Percentiles rank a stretch among this genome's conserved stretches.
Conservation (phyloP, 2,888 invertebrate genomes). For the Chrysolina oricalcia region DNA sequence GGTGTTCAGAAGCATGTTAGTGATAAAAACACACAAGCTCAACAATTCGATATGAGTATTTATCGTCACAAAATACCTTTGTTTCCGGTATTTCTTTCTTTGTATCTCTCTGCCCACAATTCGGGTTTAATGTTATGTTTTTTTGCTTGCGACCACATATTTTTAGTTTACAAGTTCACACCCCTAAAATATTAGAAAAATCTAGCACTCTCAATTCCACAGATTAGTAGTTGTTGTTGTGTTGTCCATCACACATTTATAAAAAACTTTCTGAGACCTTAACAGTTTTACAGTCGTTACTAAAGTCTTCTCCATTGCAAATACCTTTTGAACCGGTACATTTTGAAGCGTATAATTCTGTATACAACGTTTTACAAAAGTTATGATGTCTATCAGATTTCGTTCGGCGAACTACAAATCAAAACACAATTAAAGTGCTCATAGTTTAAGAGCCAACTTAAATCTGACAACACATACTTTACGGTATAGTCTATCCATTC, state of each 20-base stretch:
- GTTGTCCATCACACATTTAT: conserved; percentile 48
- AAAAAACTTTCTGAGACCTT: conserved; percentile 39
- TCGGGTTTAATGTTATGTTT: conserved; percentile 56
- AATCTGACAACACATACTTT: too few species aligned
- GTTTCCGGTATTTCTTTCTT: conserved; percentile 58
- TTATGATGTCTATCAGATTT: conserved; percentile 66
- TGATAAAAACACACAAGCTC: conserved; percentile 24
- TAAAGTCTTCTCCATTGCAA: conserved; percentile 13
- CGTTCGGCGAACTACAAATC: conserved; percentile 50
- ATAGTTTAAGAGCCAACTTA: too few species aligned
- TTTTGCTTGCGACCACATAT: conserved; percentile 54
- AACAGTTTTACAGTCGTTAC: conserved; percentile 33
- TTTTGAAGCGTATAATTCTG: conserved; percentile 63
- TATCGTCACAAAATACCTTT: conserved; percentile 56
- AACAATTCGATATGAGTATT: background rate
- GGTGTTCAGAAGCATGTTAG: conserved; percentile 27
- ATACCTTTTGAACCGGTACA: conserved; percentile 62
- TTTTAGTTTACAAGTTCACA: conserved; percentile 42
- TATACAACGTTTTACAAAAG: conserved; percentile 66
- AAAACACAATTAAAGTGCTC: background rate
- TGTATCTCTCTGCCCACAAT: conserved; percentile 67
- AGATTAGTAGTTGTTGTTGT: conserved; percentile 30
- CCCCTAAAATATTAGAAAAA: conserved; percentile 49
- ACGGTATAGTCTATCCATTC: too few species aligned
- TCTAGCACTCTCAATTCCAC: conserved; percentile 29